phyloP scores from a whole-genome alignment of 2,113 vertebrate genomes.

The Calidris pygmaea region DNA sequence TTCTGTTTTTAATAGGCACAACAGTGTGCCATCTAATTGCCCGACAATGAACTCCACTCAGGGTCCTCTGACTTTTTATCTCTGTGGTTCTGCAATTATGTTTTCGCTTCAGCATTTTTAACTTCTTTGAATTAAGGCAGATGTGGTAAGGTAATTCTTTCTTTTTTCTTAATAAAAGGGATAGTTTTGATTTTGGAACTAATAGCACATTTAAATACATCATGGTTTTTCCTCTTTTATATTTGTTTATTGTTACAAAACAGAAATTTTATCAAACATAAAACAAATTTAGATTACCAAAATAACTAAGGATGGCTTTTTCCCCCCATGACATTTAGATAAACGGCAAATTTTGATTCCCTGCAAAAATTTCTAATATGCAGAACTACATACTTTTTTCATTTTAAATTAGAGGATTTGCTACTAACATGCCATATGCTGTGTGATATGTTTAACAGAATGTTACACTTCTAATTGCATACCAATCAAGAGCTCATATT shows the following conservation, averaged over 20 bases:
- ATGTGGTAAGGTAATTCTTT: not conserved
- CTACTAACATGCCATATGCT: slow-evolving; percentile 63
- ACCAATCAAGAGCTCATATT: slow-evolving; percentile 63
- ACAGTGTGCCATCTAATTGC: not conserved
- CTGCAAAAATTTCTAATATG: slow-evolving; percentile 25
- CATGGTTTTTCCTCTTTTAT: not conserved
- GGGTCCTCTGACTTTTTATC: not conserved
- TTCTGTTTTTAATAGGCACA: not conserved
- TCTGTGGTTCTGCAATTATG: not conserved
- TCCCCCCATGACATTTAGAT: slow-evolving; percentile 11
- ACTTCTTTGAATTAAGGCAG: not conserved
- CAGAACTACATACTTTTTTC: slow-evolving; percentile 5
- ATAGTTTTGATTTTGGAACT: not conserved
- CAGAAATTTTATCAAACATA: slow-evolving; percentile 7
- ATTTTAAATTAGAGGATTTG: slow-evolving; percentile 59
- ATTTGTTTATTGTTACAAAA: slow-evolving; percentile 23
- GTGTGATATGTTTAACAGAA: slow-evolving; percentile 69
- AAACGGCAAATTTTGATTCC: slow-evolving; percentile 27
- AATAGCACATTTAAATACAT: not conserved
- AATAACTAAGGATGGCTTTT: slow-evolving; percentile 12
- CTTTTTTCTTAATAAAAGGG: not conserved
- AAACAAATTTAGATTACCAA: not conserved
- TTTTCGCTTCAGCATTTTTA: not conserved
- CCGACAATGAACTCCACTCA: not conserved
- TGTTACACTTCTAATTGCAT: slow-evolving; percentile 68